phyloP scores from a whole-genome alignment of 2,113 vertebrate species.

The Climacteris rufus region DNA sequence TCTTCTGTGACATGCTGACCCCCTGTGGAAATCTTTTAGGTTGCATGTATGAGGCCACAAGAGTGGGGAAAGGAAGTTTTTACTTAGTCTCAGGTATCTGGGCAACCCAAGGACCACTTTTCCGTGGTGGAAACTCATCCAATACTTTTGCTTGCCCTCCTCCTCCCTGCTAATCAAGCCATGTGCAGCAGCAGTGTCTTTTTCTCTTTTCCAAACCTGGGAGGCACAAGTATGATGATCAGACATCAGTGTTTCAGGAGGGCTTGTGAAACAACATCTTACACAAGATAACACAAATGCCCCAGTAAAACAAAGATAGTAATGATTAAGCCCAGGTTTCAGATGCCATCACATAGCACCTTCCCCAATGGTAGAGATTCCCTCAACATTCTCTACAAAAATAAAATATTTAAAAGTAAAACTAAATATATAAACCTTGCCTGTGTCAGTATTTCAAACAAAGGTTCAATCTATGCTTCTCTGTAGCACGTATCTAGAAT shows the following conservation, averaged over 20 bases:
- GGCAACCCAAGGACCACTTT: not conserved
- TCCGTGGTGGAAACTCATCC: not conserved
- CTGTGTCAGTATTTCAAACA: not conserved
- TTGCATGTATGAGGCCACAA: not conserved
- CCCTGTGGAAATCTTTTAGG: slow-evolving; percentile 2
- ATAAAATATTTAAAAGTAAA: not conserved
- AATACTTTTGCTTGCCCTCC: not conserved
- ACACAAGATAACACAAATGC: not conserved
- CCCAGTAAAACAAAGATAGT: not conserved
- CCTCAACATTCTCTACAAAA: not conserved
- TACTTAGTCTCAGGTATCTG: too few species aligned
- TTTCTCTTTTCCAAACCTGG: not conserved
- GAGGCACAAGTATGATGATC: not conserved
- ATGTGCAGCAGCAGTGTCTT: not conserved
- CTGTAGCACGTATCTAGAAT: not conserved
- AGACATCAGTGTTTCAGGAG: not conserved
- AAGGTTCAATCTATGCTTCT: not conserved
- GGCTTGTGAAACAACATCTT: not conserved
- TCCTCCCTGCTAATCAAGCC: not conserved
- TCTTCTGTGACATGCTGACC: slow-evolving; percentile 9
- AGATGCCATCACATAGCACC: not conserved
- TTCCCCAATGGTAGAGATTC: not conserved
- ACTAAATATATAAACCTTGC: not conserved
- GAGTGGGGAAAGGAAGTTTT: not conserved
- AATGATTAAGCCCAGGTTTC: not conserved